Percentiles rank a stretch among this genome's conserved stretches.
phyloP scores from a whole-genome alignment of 2,888 invertebrate species.

The Drosophila melanosoma region DNA sequence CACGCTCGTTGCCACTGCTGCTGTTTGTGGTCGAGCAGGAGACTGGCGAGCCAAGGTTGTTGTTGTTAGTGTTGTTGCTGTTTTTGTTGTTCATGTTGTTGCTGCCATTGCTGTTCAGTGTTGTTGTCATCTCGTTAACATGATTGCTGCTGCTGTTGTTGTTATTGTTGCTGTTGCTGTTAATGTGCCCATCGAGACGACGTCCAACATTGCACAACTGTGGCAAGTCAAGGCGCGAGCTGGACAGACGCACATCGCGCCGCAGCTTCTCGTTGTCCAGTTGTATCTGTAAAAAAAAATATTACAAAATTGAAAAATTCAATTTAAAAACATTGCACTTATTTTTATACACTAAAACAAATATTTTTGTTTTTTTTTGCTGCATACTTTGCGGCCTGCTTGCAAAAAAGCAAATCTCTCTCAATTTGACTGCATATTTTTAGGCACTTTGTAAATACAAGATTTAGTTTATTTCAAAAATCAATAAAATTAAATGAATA shows the following conservation, averaged over 20 bases:
- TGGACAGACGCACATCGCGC: slow-evolving; percentile 83
- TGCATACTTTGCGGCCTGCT: slow-evolving; percentile 25
- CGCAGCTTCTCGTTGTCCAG: slow-evolving; percentile 85
- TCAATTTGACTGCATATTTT: slow-evolving; percentile 18
- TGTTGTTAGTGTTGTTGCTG: slow-evolving; percentile 59
- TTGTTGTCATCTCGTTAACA: slow-evolving; percentile 41
- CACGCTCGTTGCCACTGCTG: slow-evolving; percentile 83
- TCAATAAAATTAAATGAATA: neutral
- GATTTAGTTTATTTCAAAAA: neutral
- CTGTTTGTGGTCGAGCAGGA: slow-evolving; percentile 83
- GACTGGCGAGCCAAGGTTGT: slow-evolving; percentile 82
- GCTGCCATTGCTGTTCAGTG: slow-evolving; percentile 64
- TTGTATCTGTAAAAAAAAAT: slow-evolving; percentile 82
- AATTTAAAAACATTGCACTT: neutral
- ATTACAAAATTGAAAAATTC: neutral
- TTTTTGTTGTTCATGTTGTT: slow-evolving; percentile 71
- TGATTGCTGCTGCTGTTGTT: slow-evolving; percentile 66
- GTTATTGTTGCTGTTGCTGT: slow-evolving; percentile 67
- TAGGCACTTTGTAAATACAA: neutral
- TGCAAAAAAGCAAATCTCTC: neutral
- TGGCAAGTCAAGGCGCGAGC: slow-evolving; percentile 83
- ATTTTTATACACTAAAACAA: neutral
- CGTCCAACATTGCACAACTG: slow-evolving; percentile 82
- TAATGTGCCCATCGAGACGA: slow-evolving; percentile 82
- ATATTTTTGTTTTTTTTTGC: neutral